A percentile compares a stretch with the other conserved stretches of the same genome.
Conservation (phyloP, 2,888 invertebrate species). For the Sphinx pinastri region DNA sequence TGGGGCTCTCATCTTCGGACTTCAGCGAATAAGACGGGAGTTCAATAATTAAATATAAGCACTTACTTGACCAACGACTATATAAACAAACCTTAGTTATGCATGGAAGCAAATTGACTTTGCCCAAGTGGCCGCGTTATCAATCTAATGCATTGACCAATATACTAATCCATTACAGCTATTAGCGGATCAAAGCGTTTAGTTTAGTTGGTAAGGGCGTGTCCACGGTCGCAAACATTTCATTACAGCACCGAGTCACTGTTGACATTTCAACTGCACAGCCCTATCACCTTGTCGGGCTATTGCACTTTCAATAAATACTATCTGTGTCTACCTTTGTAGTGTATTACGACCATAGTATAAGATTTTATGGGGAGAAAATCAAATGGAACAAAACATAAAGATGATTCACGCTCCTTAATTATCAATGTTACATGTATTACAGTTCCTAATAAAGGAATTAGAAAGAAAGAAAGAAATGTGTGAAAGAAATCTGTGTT, state of each 20-base stretch:
- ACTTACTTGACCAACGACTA: background rate
- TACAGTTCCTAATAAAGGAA: too few species aligned
- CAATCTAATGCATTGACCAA: constrained; percentile 24
- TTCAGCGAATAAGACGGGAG: too few species aligned
- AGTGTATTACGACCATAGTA: background rate
- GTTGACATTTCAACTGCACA: constrained; percentile 51
- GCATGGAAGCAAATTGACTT: constrained; percentile 5
- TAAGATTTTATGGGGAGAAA: too few species aligned
- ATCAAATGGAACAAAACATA: too few species aligned
- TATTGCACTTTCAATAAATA: constrained; percentile 1
- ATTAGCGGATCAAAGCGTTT: constrained; percentile 25
- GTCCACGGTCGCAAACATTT: constrained; percentile 37
- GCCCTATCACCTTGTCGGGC: constrained; percentile 37
- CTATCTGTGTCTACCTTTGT: background rate
- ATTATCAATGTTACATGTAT: too few species aligned
- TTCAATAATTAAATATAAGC: background rate
- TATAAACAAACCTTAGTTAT: background rate
- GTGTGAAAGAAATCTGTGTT: too few species aligned
- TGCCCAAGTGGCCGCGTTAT: constrained; percentile 8
- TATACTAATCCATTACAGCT: constrained; percentile 27
- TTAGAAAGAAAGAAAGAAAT: too few species aligned
- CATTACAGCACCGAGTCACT: constrained; percentile 41
- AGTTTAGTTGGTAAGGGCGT: constrained; percentile 23
- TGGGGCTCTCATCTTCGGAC: too few species aligned
- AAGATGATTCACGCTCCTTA: too few species aligned